Conservation (phyloP, 2,888 invertebrate genomes). For the Dolomedes plantarius region DNA sequence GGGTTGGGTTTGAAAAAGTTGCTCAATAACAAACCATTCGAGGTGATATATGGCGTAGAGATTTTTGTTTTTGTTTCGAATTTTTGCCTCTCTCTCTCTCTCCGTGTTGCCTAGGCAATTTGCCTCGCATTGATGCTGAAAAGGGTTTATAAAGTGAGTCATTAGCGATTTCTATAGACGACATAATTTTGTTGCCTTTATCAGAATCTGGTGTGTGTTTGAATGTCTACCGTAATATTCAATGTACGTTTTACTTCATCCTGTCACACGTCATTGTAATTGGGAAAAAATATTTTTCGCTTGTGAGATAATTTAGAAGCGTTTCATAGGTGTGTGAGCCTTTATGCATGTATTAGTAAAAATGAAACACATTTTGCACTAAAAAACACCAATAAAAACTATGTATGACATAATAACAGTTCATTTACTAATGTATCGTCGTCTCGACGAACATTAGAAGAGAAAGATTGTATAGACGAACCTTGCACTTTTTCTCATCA, state of each 20-base stretch:
- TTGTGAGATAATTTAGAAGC: too few relatives aligned
- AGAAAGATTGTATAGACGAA: too few relatives aligned
- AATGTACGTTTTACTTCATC: too few relatives aligned
- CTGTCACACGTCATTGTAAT: neutral
- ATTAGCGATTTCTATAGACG: conserved; percentile 12
- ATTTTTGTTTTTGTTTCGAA: conserved; percentile 52
- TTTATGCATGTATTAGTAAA: too few relatives aligned
- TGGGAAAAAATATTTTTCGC: too few relatives aligned
- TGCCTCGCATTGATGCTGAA: neutral
- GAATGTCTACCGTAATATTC: neutral
- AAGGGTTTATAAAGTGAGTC: conserved; percentile 6
- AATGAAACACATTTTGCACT: too few relatives aligned
- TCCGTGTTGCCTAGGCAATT: conserved; percentile 3
- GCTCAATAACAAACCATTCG: conserved; percentile 29
- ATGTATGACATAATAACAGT: too few relatives aligned
- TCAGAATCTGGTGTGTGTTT: neutral
- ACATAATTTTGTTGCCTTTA: conserved; percentile 5
- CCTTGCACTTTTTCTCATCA: too few relatives aligned
- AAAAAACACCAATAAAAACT: too few relatives aligned
- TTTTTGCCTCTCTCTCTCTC: conserved; percentile 41
- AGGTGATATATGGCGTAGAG: conserved; percentile 46
- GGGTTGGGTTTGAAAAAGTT: conserved; percentile 11
- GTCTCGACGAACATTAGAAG: too few relatives aligned
- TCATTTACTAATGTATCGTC: too few relatives aligned
- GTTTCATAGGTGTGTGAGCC: too few relatives aligned